Evolutionary conservation across 2,888 invertebrate genomes (phyloP).

Genomic region (Luffia ferchaultella): DNA sequence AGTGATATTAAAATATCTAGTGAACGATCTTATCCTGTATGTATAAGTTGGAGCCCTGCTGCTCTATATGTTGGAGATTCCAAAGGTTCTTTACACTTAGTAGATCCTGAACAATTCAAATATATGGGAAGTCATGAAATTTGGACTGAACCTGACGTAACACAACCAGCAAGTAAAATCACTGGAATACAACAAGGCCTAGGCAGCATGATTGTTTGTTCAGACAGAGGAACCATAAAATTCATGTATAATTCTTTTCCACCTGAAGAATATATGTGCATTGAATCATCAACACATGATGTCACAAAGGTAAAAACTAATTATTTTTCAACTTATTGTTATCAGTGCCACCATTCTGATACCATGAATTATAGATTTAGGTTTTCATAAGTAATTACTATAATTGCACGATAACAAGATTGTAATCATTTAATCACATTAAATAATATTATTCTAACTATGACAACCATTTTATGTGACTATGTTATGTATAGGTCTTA

Average conservation of each 20-base stretch:
- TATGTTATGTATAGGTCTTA: no score
- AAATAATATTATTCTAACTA: no score
- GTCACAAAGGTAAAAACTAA: constrained; percentile 42
- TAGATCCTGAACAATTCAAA: constrained; percentile 37
- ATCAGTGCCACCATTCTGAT: no score
- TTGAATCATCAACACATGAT: constrained; percentile 41
- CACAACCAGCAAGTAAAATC: constrained; percentile 42
- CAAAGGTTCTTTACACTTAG: constrained; percentile 45
- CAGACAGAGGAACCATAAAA: constrained; percentile 52
- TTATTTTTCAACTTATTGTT: constrained; percentile 3
- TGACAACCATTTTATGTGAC: no score
- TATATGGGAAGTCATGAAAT: constrained; percentile 37
- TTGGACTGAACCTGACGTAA: constrained; percentile 42
- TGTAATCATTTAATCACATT: no score
- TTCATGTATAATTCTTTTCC: constrained; percentile 53
- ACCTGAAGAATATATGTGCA: constrained; percentile 38
- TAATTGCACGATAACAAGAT: no score
- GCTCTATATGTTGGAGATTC: constrained; percentile 55
- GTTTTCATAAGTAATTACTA: not conserved
- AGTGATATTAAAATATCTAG: constrained; percentile 42
- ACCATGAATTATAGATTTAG: no score
- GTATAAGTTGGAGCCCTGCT: constrained; percentile 44
- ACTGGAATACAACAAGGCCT: constrained; percentile 44
- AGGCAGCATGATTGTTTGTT: constrained; percentile 48
- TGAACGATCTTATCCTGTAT: constrained; percentile 42